Conservation (phyloP, 2,888 invertebrate species). For the Drosophila lutescens region DNA sequence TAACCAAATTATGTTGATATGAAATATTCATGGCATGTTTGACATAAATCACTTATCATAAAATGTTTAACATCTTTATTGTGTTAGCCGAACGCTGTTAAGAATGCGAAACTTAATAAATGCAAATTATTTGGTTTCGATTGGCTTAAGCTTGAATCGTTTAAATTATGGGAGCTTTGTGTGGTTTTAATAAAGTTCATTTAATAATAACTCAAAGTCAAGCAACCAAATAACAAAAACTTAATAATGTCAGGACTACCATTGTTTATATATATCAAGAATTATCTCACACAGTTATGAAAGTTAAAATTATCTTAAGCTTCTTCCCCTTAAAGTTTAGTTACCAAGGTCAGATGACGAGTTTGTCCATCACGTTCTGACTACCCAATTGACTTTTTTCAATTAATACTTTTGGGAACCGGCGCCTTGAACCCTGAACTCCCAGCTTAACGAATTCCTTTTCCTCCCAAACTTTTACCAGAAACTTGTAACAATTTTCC, state of each 20-base stretch:
- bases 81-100: conserved; percentile 12
- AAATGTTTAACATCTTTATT: conserved; percentile 42
- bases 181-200: conserved; percentile 5
- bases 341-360: background rate
- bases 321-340: background rate
- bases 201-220: conserved; percentile 9
- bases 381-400: conserved; percentile 25
- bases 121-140: conserved; percentile 29
- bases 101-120: conserved; percentile 27
- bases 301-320: background rate
- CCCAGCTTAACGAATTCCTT: no score
- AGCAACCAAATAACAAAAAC: background rate
- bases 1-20: conserved; percentile 42
- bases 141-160: conserved; percentile 12
- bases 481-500: conserved; percentile 38
- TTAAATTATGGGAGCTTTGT: conserved; percentile 19
- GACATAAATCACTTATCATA: conserved; percentile 42
- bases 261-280: background rate
- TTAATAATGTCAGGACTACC: background rate
- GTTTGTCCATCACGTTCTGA: background rate
- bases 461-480: conserved; percentile 14
- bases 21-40: conserved; percentile 34
- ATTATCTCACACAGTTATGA: conserved; percentile 3
- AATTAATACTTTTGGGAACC: conserved; percentile 43
- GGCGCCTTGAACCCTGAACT: conserved; percentile 33